These are phyloP conservation scores for Philaenus spumarius DNA, from an alignment of 1,140 invertebrate species.

Conservation along the genomic window DNA sequence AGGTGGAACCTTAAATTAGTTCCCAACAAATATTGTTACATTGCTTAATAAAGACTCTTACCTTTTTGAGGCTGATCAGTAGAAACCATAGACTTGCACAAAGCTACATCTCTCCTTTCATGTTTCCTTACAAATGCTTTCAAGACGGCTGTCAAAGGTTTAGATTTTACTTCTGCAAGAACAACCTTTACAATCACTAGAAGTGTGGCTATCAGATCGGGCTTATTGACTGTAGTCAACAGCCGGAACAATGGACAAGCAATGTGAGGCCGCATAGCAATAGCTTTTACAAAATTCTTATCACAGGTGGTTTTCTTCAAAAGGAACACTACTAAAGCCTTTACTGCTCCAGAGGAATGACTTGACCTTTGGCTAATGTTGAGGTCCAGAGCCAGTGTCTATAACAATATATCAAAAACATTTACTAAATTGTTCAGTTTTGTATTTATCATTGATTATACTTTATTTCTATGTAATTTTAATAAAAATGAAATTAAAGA, in stretches of 20 bases:
- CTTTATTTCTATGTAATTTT: too few relatives aligned
- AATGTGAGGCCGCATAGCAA: constrained; percentile 15
- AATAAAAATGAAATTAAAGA: too few relatives aligned
- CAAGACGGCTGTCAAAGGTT: constrained; percentile 21
- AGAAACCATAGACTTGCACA: neutral
- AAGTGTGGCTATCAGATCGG: neutral
- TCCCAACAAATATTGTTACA: too few relatives aligned
- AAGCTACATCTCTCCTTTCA: neutral
- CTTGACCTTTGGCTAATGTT: neutral
- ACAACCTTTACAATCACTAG: constrained; percentile 1
- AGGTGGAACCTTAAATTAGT: too few relatives aligned
- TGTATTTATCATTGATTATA: too few relatives aligned
- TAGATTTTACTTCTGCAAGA: constrained; percentile 2
- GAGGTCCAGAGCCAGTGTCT: constrained; percentile 21
- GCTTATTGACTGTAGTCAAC: constrained; percentile 9
- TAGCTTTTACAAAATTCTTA: constrained; percentile 5
- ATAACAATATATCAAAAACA: too few relatives aligned
- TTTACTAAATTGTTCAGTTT: too few relatives aligned
- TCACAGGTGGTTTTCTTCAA: constrained; percentile 16
- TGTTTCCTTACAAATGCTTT: constrained; percentile 14
- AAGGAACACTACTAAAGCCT: constrained; percentile 15
- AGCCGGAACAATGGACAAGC: constrained; percentile 25
- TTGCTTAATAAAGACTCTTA: too few relatives aligned
- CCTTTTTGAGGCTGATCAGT: constrained; percentile 5
- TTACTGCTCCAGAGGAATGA: constrained; percentile 3